Evolutionary conservation across 2,888 invertebrate genomes (phyloP), one percentile per base, ranked within the genome.

Genomic region (Perithous albicinctus): DNA sequence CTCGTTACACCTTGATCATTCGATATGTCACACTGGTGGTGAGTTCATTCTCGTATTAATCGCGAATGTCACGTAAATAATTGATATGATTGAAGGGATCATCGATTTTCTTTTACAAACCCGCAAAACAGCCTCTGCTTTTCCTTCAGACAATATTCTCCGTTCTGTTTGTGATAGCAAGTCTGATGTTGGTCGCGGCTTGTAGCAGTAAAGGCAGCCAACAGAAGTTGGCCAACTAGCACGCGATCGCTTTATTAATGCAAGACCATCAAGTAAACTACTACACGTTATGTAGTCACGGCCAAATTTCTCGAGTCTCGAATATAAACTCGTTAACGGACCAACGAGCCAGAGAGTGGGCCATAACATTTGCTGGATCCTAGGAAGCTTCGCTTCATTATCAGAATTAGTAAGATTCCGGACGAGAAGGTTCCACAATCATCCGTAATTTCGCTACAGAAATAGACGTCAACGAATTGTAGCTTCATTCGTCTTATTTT

Each of bases 221-320:
- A 23, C 66, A 56, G 54, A 72, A 80, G 72, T 76, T 80, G 51
- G 41, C 43, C 32, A 64, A 72, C 76, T 76, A 66, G 64, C 76
- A 80, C 76, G 80, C 70, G 76, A 80, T 80, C 72, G 66, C 76
- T 80, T 61, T 76, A 76, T 76, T 80, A 76, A 76, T 76, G 70
- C 56, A 76, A 76, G 46, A 23, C 76, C 76, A 67, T 76, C 59
- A 12, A 48, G 41, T 61, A 72, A 76, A 61, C 61, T 35, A 61
- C 54, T 76, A 70, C 20, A 35, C 35, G 46, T 48, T 20, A 38
- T 15, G 35, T 23, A 54, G 18, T 26, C 12, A 46, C 15, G 26
- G 72, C 56, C 76, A 80, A 80, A 66, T 80, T 80, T 72, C 75
- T 18, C 18, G 15, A 70, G 35, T 35, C 48, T 64, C 63, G 38